Percentiles rank a stretch among this genome's conserved stretches.
These are phyloP conservation scores for Pelecanus crispus DNA, from an alignment of 2,113 vertebrate species.

Conservation along the genomic window DNA sequence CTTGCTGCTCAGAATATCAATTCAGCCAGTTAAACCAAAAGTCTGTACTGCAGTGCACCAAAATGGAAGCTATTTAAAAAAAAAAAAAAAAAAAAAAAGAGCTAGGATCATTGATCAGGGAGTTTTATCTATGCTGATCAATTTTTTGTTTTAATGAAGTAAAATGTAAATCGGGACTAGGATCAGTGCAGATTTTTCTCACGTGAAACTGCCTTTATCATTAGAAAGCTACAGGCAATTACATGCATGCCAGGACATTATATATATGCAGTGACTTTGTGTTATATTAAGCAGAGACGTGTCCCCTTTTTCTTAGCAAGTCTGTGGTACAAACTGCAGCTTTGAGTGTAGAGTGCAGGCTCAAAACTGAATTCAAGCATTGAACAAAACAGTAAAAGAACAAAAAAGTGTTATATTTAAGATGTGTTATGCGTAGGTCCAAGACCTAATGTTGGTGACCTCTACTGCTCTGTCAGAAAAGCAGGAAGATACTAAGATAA, in stretches of 20 bases:
- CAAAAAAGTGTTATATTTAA: neutral
- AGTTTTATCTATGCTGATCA: conserved; percentile 34
- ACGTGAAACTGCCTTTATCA: conserved; percentile 12
- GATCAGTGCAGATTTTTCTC: conserved; percentile 19
- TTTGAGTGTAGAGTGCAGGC: neutral
- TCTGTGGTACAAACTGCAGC: neutral
- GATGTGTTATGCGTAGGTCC: neutral
- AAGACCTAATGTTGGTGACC: neutral
- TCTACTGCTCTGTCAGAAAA: neutral
- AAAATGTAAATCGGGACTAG: conserved; percentile 1
- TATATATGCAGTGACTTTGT: conserved; percentile 30
- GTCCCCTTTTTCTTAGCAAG: conserved; percentile 22
- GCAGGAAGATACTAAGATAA: neutral
- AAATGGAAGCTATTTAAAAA: conserved; percentile 76
- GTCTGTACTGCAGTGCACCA: conserved; percentile 97
- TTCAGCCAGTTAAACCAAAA: conserved; percentile 85
- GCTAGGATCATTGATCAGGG: conserved; percentile 49
- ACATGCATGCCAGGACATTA: conserved; percentile 1
- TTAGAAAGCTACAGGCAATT: conserved; percentile 39
- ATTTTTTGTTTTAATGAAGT: neutral
- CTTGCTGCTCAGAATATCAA: conserved; percentile 90
- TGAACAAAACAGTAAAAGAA: neutral
- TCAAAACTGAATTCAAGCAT: neutral
- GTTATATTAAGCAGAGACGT: conserved; percentile 24
- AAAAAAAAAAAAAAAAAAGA: neutral